These are phyloP conservation scores for Achroia grisella DNA, from an alignment of 1,140 invertebrate species.

Conservation along the genomic window DNA sequence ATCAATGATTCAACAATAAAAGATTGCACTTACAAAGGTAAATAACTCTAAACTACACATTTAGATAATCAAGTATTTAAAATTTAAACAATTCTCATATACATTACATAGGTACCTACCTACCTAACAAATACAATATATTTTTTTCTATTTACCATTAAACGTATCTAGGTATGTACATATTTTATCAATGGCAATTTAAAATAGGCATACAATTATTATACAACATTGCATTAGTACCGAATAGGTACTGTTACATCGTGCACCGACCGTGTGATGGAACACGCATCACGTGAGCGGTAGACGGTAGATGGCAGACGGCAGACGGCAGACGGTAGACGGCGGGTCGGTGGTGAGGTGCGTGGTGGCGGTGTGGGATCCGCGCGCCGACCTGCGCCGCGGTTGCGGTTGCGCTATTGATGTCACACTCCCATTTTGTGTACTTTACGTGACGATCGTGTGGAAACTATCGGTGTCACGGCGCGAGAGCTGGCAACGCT, in stretches of 20 bases:
- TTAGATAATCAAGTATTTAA: conserved; percentile 54
- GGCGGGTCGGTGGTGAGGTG: too few species aligned
- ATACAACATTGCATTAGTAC: conserved; percentile 19
- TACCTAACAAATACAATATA: conserved; percentile 34
- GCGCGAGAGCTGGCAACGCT: conserved; percentile 16
- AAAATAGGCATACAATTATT: conserved; percentile 24
- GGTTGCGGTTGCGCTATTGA: conserved; percentile 12
- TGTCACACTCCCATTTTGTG: conserved; percentile 16
- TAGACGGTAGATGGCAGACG: too few species aligned
- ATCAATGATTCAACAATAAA: conserved; percentile 51
- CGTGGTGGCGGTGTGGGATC: not conserved
- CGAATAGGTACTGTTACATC: conserved; percentile 22
- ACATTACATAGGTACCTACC: too few species aligned
- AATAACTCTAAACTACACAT: conserved; percentile 54
- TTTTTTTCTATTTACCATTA: conserved; percentile 21
- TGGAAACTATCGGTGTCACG: conserved; percentile 5
- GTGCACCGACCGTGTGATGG: conserved; percentile 12
- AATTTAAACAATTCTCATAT: conserved; percentile 22
- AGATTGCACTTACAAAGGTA: conserved; percentile 51
- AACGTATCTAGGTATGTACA: conserved; percentile 34
- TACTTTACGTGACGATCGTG: conserved; percentile 3
- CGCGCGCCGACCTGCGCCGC: not conserved
- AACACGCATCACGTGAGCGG: not conserved
- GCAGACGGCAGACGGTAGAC: too few species aligned
- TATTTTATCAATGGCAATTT: conserved; percentile 44